Percentiles rank a stretch among this genome's conserved stretches.
These are phyloP conservation scores for Sarcoramphus papa DNA, from an alignment of 2,797 vertebrate species.

Conservation along the genomic window DNA sequence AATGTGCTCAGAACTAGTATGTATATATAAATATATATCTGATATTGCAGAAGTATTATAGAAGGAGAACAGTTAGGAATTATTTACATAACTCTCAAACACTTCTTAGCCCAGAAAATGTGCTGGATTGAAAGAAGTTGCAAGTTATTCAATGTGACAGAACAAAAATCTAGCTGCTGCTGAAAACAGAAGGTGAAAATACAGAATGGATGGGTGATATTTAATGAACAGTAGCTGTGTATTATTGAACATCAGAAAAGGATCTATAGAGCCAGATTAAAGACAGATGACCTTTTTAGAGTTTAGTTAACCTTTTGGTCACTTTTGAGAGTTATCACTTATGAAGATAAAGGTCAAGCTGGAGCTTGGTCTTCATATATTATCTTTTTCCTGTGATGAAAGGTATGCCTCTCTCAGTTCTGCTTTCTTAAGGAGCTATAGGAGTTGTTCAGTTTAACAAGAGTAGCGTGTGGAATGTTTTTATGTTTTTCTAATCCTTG, in stretches of 20 bases:
- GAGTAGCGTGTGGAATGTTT: neutral
- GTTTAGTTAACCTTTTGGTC: conserved; percentile 80
- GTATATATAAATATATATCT: neutral
- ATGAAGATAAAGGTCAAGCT: conserved; percentile 77
- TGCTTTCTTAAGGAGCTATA: neutral
- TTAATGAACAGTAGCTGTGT: conserved; percentile 69
- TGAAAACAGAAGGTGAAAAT: neutral
- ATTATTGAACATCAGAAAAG: conserved; percentile 63
- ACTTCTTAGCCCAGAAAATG: neutral
- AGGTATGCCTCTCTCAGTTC: neutral
- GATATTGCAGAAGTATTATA: neutral
- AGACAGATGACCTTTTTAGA: conserved; percentile 80
- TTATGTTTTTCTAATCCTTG: neutral
- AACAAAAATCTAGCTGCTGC: neutral
- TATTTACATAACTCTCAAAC: neutral
- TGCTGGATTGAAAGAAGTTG: neutral
- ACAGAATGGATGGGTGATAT: conserved; percentile 45
- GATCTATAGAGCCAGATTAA: conserved; percentile 72
- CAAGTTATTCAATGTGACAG: neutral
- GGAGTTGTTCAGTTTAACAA: neutral
- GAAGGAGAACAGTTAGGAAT: neutral
- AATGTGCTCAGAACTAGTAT: neutral
- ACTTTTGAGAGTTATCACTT: conserved; percentile 76
- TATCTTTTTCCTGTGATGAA: conserved; percentile 6
- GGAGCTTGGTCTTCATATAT: conserved; percentile 57